These are phyloP conservation scores for Aurelia sp. DNA, from an alignment of 30 jellyfish, hydroid and myxozoan species.

Conservation along the genomic window DNA sequence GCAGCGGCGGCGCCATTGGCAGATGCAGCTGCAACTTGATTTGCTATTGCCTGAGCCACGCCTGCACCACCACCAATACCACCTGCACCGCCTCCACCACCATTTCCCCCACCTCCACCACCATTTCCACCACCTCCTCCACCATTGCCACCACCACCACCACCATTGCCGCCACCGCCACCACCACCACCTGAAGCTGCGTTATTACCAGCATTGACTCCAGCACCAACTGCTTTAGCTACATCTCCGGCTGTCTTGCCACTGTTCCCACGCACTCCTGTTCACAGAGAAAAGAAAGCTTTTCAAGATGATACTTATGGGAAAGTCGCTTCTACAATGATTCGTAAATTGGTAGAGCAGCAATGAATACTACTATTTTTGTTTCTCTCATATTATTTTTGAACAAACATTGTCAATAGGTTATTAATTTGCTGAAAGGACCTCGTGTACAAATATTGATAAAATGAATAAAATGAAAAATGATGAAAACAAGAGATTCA, in stretches of 20 bases:
- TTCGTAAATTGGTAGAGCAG: too few relatives aligned
- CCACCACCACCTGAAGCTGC: constrained; percentile 23
- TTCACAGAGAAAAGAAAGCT: background rate
- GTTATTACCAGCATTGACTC: constrained; percentile 26
- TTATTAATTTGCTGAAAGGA: too few relatives aligned
- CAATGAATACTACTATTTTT: too few relatives aligned
- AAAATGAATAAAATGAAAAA: too few relatives aligned
- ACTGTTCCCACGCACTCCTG: constrained; percentile 42
- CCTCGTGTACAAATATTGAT: too few relatives aligned
- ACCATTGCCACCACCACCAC: constrained; percentile 9
- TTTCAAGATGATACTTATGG: too few relatives aligned
- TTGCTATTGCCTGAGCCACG: constrained; percentile 22
- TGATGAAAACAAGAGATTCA: too few relatives aligned
- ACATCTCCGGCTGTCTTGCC: constrained; percentile 46
- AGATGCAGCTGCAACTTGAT: constrained; percentile 70
- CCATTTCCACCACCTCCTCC: constrained; percentile 16
- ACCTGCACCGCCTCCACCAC: constrained; percentile 41
- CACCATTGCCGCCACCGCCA: constrained; percentile 30
- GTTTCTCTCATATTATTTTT: too few relatives aligned
- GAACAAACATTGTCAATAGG: too few relatives aligned
- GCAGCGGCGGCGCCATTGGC: constrained; percentile 44
- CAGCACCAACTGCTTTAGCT: constrained; percentile 29
- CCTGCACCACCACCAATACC: constrained; percentile 14
- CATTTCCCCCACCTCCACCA: constrained; percentile 23
- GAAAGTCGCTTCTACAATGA: too few relatives aligned